Evolutionary conservation across 2,888 invertebrate genomes (phyloP), one percentile per base, ranked within the genome.

Genomic region (Sesia bembeciformis): DNA sequence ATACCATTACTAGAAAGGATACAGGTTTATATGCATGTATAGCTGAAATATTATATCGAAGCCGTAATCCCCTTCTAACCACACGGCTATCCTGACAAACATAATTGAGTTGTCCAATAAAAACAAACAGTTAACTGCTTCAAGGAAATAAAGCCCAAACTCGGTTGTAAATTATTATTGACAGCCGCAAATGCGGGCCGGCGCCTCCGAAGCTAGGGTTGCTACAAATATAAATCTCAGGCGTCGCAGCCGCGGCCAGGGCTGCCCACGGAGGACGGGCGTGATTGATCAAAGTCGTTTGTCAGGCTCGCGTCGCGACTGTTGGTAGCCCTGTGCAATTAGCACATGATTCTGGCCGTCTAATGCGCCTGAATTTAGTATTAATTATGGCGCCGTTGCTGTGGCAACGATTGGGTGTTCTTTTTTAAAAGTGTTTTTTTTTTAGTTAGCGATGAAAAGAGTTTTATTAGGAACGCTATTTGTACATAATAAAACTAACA

Each of bases 221-320:
- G 53, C 49, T 49, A 53, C 67, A 66, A 67, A 73, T 70, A 62
- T 62, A 75, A 72, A 73, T 72, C 63, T 60, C 64, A 62, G 62
- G 53, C 63, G 61, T 65, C 66, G 65, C 65, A 77, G 78, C 78
- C 75, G 76, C 74, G 78, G 77, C 74, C 76, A 78, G 78, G 80
- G 81, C 78, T 74, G 78, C 72, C 78, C 78, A 73, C 77, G 74
- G 74, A 83, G 83, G 79, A 79, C 82, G 76, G 78, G 63, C 74
- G 81, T 87, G 87, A 87, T 87, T 87, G 86, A 87, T 87, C 85
- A 82, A 84, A 84, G 84, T 84, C 84, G 84, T 85, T 85, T 84
- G 85, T 85, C 85, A 85, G 76, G 78, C 85, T 86, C 85, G 80
- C 80, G 80, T 84, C 81, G 82, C 84, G 80, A 78, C 78, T 72